phyloP scores from a whole-genome alignment of 2,797 vertebrate genomes.

The Serranus cabrilla region DNA sequence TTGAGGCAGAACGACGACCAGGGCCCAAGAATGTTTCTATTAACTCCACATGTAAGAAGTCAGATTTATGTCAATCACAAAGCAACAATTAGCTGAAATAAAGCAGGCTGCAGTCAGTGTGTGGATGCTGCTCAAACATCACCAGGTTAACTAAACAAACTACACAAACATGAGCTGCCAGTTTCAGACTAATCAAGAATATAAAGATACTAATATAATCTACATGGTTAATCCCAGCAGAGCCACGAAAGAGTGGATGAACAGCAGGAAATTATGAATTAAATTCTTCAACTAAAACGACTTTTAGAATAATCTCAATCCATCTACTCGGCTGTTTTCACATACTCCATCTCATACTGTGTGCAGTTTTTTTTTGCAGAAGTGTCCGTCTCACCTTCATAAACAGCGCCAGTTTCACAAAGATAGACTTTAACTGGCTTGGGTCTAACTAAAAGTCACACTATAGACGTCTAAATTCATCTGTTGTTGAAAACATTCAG shows the following conservation, averaged over 20 bases:
- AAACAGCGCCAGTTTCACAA: too few species aligned
- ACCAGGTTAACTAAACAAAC: constrained; percentile 13
- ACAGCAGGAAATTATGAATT: neutral
- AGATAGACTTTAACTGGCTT: too few species aligned
- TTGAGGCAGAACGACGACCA: constrained; percentile 51
- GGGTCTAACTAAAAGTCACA: neutral
- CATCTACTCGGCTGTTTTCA: too few species aligned
- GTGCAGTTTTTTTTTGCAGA: too few species aligned
- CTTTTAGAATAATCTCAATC: too few species aligned
- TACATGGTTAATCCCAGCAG: constrained; percentile 16
- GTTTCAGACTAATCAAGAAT: constrained; percentile 6
- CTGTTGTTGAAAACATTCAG: too few species aligned
- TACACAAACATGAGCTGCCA: neutral
- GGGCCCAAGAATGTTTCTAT: constrained; percentile 53
- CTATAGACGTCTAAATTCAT: too few species aligned
- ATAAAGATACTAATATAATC: too few species aligned
- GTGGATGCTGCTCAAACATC: constrained; percentile 10
- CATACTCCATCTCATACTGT: too few species aligned
- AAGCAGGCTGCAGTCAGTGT: constrained; percentile 16
- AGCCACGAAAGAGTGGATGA: neutral
- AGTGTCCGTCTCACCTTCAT: too few species aligned
- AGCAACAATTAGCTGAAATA: constrained; percentile 25
- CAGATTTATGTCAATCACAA: constrained; percentile 8
- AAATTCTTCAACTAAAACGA: neutral
- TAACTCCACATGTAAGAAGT: constrained; percentile 72